Percentiles rank a stretch among this genome's conserved stretches.
These are phyloP conservation scores for Coreius guichenoti DNA, from an alignment of 2,797 vertebrate genomes.

Conservation along the genomic window DNA sequence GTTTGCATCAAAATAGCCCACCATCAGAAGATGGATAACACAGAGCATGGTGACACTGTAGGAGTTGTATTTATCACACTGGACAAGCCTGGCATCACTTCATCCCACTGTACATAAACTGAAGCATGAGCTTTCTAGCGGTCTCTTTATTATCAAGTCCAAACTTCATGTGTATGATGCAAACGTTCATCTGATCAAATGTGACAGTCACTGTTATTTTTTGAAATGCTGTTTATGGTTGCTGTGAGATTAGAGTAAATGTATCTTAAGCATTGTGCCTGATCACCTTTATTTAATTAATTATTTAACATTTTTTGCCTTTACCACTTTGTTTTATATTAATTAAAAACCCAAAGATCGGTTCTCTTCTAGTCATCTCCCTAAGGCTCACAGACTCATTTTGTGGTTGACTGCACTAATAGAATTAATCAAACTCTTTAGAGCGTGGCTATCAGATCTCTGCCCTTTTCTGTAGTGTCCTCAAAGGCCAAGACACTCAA, in stretches of 20 bases:
- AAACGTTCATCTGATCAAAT: not conserved
- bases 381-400: conserved; percentile 16
- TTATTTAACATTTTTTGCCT: not conserved
- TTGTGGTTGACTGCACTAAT: conserved; percentile 38
- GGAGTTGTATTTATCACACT: conserved; percentile 18
- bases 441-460: conserved; percentile 27
- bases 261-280: not conserved
- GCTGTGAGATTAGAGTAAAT: not conserved
- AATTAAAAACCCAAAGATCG: not conserved
- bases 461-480: conserved; percentile 33
- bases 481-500: conserved; percentile 48
- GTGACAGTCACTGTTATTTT: conserved; percentile 8
- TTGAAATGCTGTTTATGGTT: not conserved
- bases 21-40: not conserved
- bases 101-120: conserved; percentile 17
- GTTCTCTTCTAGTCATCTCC: not conserved
- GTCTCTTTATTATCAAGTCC: not conserved
- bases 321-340: not conserved
- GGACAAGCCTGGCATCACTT: conserved; percentile 14
- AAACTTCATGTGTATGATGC: conserved; percentile 3
- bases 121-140: not conserved
- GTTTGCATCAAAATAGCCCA: conserved; percentile 7
- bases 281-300: not conserved
- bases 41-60: not conserved
- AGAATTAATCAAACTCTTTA: conserved; percentile 41